Evolutionary conservation across 2,113 vertebrate species (phyloP), one percentile per base, ranked within the genome.

Genomic region (Chaenocephalus aceratus): DNA sequence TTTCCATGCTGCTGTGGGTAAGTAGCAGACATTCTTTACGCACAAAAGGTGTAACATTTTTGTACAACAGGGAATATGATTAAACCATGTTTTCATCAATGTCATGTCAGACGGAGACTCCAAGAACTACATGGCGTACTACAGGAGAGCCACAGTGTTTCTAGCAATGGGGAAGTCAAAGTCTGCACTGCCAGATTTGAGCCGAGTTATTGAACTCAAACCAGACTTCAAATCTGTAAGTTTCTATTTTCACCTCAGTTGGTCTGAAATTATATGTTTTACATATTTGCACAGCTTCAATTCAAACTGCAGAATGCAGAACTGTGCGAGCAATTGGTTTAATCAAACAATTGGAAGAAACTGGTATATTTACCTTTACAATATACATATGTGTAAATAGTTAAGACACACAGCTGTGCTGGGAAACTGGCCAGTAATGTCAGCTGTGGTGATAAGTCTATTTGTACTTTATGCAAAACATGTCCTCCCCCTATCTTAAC

Each of bases 111-210:
- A 99, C 74, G 97, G 97, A 79, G 98, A 99, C 85, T 94, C 97
- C n/a, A 95, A 97, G 83, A 99, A 97, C 94, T 99, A 99, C 94
- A 92, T 98, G 93, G 96, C 97, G 12, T 99, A 96, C 91, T 99
- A 99, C 91, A 95, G 97, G 92, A 97, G 98, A 96, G 98, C 98
- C 44, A 99, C 98, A 12, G 98, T 99, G 30, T 99, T 96, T 83
- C 94, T 99, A 54, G 98, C 98, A 26, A 97, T 98, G 97, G 98
- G 98, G 60, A 99, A 98, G 89, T 99, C 97, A 7, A 99, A 98
- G 93, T 98, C 98, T 54, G 98, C 98, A 21, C 95, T 99, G 86
- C 98, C 97, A 0, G 98, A 99, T 84, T 89, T 99, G 83, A 98
- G 96, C 93, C 97, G 93, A 95, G 98, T 99, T 83, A 97, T 99